These are phyloP conservation scores for Tauraco hartlaubi DNA, from an alignment of 2,797 vertebrate genomes.

Conservation along the genomic window DNA sequence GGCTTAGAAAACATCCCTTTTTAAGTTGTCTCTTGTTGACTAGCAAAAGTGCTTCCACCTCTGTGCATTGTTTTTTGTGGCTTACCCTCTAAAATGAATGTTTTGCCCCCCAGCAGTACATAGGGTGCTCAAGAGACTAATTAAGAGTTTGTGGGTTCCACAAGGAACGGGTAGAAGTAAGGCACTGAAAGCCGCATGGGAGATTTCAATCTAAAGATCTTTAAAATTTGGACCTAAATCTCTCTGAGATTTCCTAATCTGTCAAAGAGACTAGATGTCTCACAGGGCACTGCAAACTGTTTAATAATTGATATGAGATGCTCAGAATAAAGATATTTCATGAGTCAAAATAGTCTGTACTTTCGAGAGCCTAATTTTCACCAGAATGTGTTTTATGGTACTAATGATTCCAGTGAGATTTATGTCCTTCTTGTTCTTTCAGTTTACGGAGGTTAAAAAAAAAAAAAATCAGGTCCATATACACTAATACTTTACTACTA, in stretches of 20 bases:
- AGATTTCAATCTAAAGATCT: not conserved
- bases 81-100: not conserved
- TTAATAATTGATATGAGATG: constrained; percentile 36
- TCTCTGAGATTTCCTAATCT: not conserved
- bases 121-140: not conserved
- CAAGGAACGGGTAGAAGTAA: not conserved
- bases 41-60: not conserved
- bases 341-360: not conserved
- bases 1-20: not conserved
- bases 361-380: constrained; percentile 15
- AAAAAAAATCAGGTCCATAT: not conserved
- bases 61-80: not conserved
- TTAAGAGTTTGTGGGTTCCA: not conserved
- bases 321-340: constrained; percentile 23
- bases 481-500: not conserved
- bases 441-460: not conserved
- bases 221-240: not conserved
- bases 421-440: not conserved
- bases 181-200: not conserved
- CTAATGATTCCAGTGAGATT: not conserved
- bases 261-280: constrained; percentile 5
- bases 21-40: not conserved
- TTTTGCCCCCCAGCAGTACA: not conserved
- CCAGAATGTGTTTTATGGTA: not conserved
- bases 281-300: not conserved